A percentile compares a stretch with the other conserved stretches of the same genome.
Evolutionary conservation across 2,888 invertebrate species (phyloP).

Genomic region (Xestoiulus laeticollis): DNA sequence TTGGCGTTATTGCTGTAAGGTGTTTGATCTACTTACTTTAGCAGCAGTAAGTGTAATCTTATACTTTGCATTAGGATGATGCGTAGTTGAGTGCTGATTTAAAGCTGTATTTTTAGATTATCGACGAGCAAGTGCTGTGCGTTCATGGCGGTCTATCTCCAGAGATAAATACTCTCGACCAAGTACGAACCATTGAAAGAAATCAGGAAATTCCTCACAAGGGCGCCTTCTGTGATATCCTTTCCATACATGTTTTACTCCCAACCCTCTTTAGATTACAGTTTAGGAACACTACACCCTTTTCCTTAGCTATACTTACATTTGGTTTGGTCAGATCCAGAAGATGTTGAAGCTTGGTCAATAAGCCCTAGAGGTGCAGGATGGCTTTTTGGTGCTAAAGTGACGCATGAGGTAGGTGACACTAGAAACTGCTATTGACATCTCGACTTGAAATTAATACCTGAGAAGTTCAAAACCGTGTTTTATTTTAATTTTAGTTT

Average conservation of each 20-base stretch:
- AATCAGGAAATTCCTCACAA: slow-evolving; percentile 98
- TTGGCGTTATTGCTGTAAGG: slow-evolving; percentile 98
- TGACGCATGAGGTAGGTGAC: slow-evolving; percentile 76
- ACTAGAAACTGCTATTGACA: background rate
- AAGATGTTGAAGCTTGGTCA: slow-evolving; percentile 93
- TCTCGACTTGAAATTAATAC: background rate
- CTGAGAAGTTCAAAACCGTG: slow-evolving; percentile 44
- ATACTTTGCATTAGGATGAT: background rate
- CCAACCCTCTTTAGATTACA: background rate
- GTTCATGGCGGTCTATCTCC: slow-evolving; percentile 98
- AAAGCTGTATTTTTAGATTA: slow-evolving; percentile 77
- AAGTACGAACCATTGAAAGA: slow-evolving; percentile 93
- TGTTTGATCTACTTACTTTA: slow-evolving; percentile 96
- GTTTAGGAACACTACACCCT: background rate
- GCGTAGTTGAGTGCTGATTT: background rate
- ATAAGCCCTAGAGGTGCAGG: slow-evolving; percentile 97
- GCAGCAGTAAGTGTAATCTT: slow-evolving; percentile 80
- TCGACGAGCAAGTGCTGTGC: slow-evolving; percentile 96
- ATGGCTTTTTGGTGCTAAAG: slow-evolving; percentile 94
- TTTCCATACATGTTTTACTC: slow-evolving; percentile 56
- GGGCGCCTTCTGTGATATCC: slow-evolving; percentile 93
- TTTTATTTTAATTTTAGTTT: slow-evolving; percentile 68
- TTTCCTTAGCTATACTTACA: slow-evolving; percentile 59
- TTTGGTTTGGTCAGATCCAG: slow-evolving; percentile 99
- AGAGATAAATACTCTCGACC: slow-evolving; percentile 94